phyloP scores from a whole-genome alignment of 1,140 invertebrate species.

The Archivesica marissinica region DNA sequence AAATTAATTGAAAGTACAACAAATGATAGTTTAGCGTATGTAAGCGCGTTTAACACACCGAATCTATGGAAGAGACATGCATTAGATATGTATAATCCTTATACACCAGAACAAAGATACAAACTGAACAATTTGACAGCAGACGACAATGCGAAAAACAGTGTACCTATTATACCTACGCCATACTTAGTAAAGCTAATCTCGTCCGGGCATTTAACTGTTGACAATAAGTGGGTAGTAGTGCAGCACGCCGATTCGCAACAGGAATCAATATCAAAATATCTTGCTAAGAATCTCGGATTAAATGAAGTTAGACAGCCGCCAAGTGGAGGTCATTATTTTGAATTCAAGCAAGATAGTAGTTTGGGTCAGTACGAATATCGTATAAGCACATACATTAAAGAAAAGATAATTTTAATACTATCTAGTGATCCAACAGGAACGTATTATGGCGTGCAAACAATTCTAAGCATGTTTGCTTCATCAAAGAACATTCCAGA shows the following conservation, averaged over 20 bases:
- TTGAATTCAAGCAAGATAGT: neutral
- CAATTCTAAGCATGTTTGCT: constrained; percentile 62
- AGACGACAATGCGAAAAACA: neutral
- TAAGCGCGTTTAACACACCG: neutral
- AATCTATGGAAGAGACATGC: constrained; percentile 46
- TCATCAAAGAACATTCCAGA: constrained; percentile 48
- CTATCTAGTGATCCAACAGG: constrained; percentile 48
- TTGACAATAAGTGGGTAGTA: constrained; percentile 39
- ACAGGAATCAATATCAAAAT: neutral
- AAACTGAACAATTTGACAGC: neutral
- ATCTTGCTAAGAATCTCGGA: neutral
- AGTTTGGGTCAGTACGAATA: constrained; percentile 60
- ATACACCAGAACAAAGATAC: constrained; percentile 13
- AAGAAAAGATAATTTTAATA: constrained; percentile 57
- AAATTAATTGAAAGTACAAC: constrained; percentile 22
- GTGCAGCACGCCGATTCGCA: neutral
- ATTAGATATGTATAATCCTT: constrained; percentile 36
- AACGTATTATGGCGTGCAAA: constrained; percentile 72
- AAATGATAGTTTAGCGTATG: constrained; percentile 33
- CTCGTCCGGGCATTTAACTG: neutral
- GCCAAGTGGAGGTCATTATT: neutral
- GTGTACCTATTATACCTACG: constrained; percentile 21
- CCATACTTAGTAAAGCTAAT: constrained; percentile 1
- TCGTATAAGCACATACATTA: constrained; percentile 27
- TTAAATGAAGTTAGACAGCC: neutral